Percentiles rank a stretch among this genome's conserved stretches.
These are phyloP conservation scores for Herminia tarsipennalis DNA, from an alignment of 2,888 invertebrate genomes.

Conservation along the genomic window DNA sequence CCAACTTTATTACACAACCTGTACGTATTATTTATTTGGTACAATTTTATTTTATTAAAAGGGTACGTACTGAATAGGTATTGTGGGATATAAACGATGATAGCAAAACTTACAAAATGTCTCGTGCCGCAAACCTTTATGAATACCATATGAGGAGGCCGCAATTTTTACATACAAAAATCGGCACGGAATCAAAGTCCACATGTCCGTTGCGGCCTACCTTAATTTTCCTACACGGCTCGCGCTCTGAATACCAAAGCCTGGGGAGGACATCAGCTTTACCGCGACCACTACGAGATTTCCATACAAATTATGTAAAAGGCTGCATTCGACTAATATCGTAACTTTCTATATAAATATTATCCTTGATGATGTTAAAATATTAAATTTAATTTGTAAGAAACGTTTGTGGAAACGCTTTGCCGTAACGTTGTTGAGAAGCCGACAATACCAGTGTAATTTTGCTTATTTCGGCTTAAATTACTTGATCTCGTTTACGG, in stretches of 20 bases:
- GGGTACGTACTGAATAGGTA: slow-evolving; percentile 31
- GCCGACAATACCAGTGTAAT: slow-evolving; percentile 76
- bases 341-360: slow-evolving; percentile 44
- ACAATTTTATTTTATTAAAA: slow-evolving; percentile 45
- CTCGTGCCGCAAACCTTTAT: slow-evolving; percentile 62
- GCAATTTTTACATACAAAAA: slow-evolving; percentile 73
- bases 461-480: slow-evolving; percentile 81
- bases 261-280: slow-evolving; percentile 65
- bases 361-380: slow-evolving; percentile 54
- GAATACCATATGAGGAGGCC: slow-evolving; percentile 73
- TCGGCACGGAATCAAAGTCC: slow-evolving; percentile 77
- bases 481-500: slow-evolving; percentile 82
- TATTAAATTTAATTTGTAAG: slow-evolving; percentile 62
- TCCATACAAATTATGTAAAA: slow-evolving; percentile 66
- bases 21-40: slow-evolving; percentile 35
- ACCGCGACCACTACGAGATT: slow-evolving; percentile 58
- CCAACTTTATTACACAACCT: slow-evolving; percentile 11
- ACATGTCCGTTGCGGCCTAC: slow-evolving; percentile 75
- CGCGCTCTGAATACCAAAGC: slow-evolving; percentile 74
- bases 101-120: slow-evolving; percentile 54
- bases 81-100: slow-evolving; percentile 39
- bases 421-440: slow-evolving; percentile 65
- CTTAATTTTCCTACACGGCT: slow-evolving; percentile 75
- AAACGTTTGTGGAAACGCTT: slow-evolving; percentile 64
- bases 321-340: slow-evolving; percentile 48